Evolutionary conservation across 1,140 invertebrate species (phyloP), one percentile per base, ranked within the genome.

Genomic region (Drosophila repletoides): DNA sequence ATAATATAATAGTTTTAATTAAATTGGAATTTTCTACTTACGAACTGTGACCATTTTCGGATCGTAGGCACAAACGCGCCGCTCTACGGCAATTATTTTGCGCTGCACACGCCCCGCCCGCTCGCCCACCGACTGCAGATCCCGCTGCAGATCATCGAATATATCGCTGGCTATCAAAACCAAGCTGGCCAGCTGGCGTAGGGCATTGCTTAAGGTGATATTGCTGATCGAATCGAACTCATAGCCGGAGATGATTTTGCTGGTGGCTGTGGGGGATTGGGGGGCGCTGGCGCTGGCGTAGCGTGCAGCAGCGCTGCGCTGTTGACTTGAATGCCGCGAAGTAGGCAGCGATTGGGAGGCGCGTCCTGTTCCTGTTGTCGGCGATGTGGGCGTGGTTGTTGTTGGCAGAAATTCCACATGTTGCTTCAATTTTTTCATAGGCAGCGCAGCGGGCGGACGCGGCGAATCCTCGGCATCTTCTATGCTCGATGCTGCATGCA

Each of bases 41-140:
- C 95, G 95, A 91, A 96, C 95, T 93, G 94, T 92, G 74, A 96
- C 95, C 90, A 93, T 93, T 91, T 95, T 96, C 40, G 95, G 95
- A 90, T 96, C 95, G 91, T 93, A 94, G 40, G 88, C 89, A 48
- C 92, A 91, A 33, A 95, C 93, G 65, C 92, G 91, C 52, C 92
- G 91, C 72, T 94, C 92, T 45, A 96, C 91, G 19, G 89, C 89
- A 21, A 90, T 89, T 56, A 96, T 93, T 70, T 93, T 93, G 10
- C 88, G 88, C 73, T 93, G 93, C 33, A 95, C 92, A 5, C 90
- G 90, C 33, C 93, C 92, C 5, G 94, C 93, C 65, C 95, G 91
- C 72, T 93, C 92, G 31, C 92, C 92, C 63, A 96, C 93, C 58
- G 92, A 91, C 84, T 93, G 91, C 70, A 96, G 91, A 81, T 95